Evolutionary conservation across 2,797 vertebrate genomes (phyloP), one percentile per base, ranked within the genome.

Genomic region (Gymnoscopelus microlampas): DNA sequence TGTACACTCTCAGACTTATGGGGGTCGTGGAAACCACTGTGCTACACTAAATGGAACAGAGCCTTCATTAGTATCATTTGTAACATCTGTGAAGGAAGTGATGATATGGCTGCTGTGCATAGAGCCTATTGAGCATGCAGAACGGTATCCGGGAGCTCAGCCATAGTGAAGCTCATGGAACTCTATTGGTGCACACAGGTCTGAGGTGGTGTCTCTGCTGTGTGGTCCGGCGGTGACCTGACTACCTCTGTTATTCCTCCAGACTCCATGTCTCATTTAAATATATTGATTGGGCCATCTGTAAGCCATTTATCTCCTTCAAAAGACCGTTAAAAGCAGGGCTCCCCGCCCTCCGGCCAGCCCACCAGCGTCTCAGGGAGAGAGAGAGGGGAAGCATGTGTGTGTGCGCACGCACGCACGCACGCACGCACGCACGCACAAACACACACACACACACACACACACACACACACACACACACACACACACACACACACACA

Each of bases 231-330:
- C 75, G 72, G 79, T 87, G 82, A 35, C 29, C 26, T 39, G 5
- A 39, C 35, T 0, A 63, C 47, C 13, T 63, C 39, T 7, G 11
- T 54, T 39, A 32, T 49, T 12, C 63, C 53, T 23, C 84, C 74
- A 72, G 79, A 91, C 90, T 89, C 85, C 54, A 81, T 90, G 89
- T 86, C 91, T 93, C 83, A 94, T 94, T 94, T 94, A 88, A 94
- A 94, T 94, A 92, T 94, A 94, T 94, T 94, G 93, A 94, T 93
- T 92, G 90, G 85, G 89, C 92, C 93, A 94, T 94, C 93, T 94
- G 93, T 93, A 94, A 93, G 88, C 91, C 92, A 94, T 94, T 94
- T 93, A 93, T 94, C 92, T 94, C 90, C 89, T 93, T 94, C 91
- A 94, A 94, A 94, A 89, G 88, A 88, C 88, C 86, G 86, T 93